Conservation (phyloP, 2,797 vertebrate species). For the Sus cebifrons region DNA sequence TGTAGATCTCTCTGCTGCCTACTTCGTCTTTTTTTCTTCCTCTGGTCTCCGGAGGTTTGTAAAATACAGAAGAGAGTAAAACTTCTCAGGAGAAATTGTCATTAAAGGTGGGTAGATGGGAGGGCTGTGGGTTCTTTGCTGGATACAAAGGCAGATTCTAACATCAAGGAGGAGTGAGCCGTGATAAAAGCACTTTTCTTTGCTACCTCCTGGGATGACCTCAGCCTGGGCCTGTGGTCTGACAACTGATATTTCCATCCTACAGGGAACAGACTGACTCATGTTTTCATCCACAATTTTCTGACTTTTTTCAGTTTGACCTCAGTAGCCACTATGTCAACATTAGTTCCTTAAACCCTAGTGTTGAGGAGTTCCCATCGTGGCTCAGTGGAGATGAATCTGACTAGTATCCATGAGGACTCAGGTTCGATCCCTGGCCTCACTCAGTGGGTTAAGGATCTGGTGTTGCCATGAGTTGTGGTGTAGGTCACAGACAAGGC, state of each 20-base stretch:
- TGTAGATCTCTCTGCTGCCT: neutral
- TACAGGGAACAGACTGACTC: neutral
- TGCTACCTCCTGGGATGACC: conserved; percentile 40
- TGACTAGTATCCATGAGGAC: no score
- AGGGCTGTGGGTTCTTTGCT: neutral
- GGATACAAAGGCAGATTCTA: neutral
- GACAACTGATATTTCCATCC: neutral
- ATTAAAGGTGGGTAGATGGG: neutral
- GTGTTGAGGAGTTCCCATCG: neutral
- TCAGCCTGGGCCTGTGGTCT: neutral
- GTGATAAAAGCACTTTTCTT: neutral
- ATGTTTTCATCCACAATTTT: neutral
- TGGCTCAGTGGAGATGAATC: no score
- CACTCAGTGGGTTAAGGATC: no score
- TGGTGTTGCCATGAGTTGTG: no score
- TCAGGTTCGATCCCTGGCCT: no score
- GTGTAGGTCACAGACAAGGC: no score
- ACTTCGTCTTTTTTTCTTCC: neutral
- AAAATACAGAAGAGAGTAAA: neutral
- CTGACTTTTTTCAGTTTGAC: neutral
- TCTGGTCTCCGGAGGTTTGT: conserved; percentile 26
- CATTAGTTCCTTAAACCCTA: neutral
- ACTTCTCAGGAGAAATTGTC: conserved; percentile 28
- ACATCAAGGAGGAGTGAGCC: neutral
- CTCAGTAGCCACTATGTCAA: neutral